Percentiles rank a stretch among this genome's conserved stretches.
These are phyloP conservation scores for Glyphotaelius pellucidus DNA, from an alignment of 2,888 invertebrate genomes.

Conservation along the genomic window DNA sequence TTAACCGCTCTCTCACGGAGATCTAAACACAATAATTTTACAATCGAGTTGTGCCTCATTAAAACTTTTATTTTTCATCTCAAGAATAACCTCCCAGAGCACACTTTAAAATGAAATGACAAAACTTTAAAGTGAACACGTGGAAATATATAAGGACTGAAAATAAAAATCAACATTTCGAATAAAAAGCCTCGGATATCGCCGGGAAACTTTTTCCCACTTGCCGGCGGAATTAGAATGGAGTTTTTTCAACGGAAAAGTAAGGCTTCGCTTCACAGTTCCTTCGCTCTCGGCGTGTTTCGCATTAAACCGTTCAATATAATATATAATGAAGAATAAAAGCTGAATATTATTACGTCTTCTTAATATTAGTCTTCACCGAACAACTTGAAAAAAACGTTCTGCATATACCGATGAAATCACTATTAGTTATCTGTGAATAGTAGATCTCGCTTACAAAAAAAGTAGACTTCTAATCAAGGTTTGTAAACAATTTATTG, in stretches of 20 bases:
- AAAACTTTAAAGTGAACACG: conserved; percentile 40
- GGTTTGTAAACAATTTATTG: too few relatives aligned
- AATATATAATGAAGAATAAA: background rate
- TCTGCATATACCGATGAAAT: background rate
- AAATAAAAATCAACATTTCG: conserved; percentile 35
- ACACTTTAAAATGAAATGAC: conserved; percentile 12
- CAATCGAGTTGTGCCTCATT: background rate
- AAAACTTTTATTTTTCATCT: background rate
- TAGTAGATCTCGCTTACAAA: too few relatives aligned
- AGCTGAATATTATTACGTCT: background rate
- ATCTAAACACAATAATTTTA: background rate
- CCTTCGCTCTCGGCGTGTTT: background rate
- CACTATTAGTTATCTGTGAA: background rate
- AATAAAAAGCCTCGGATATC: conserved; percentile 30
- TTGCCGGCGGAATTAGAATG: conserved; percentile 30
- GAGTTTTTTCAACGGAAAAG: background rate
- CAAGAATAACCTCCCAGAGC: background rate
- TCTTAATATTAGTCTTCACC: background rate
- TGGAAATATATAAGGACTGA: conserved; percentile 29
- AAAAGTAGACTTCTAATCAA: too few relatives aligned
- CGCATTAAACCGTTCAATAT: background rate
- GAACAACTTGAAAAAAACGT: background rate
- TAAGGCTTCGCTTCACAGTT: background rate
- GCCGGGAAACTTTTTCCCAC: conserved; percentile 30
- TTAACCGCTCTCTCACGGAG: too few relatives aligned